Base-by-base conservation (phyloP, 2,888 invertebrate species). In the Deroplatys truncata region DNA sequence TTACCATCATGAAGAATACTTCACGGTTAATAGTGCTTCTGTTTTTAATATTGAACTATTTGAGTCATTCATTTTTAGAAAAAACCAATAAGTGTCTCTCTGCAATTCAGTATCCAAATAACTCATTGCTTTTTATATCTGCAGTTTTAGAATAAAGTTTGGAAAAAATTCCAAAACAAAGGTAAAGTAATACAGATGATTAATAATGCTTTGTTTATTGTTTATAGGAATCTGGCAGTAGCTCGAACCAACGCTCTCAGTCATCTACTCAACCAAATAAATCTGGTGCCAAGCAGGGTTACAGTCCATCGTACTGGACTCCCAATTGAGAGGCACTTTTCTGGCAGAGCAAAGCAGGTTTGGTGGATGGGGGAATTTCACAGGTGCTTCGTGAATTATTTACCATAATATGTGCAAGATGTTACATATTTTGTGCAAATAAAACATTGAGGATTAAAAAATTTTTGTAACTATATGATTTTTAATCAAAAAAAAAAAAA, bases 221-320 rank as follows among this genome's bases (percentile, higher is more conserved):
- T 72, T 25, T 25, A 20, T 94, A 96, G 96, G 96, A 96, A 93
- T 95, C 95, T 89, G 94, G 94, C 93, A 94, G 92, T 93, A 93
- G 94, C 90, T 94, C 94, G 0, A 93, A 94, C 88, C 94, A 94
- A 91, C 93, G 95, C 89, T 94, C 94, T 90, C 94, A 95, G 92
- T 92, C 93, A 88, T 93, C 94, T 86, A 95, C 94, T 93, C 95
- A 95, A 91, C 94, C 95, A 89, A 94, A 91, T 90, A 92, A 95
- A 92, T 92, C 93, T 72, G 94, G 94, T 89, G 94, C 94, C 92
- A 96, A 96, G 94, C 95, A 95, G 91, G 93, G 94, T 91, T 96
- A 96, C 94, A 93, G 93, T 92, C 93, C 93, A 88, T 93, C 93
- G 90, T 94, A 93, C 90, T 94, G 94, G 94, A 91, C 93, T 90